These are phyloP conservation scores for Drepana falcataria DNA, from an alignment of 2,888 invertebrate genomes.

Conservation along the genomic window DNA sequence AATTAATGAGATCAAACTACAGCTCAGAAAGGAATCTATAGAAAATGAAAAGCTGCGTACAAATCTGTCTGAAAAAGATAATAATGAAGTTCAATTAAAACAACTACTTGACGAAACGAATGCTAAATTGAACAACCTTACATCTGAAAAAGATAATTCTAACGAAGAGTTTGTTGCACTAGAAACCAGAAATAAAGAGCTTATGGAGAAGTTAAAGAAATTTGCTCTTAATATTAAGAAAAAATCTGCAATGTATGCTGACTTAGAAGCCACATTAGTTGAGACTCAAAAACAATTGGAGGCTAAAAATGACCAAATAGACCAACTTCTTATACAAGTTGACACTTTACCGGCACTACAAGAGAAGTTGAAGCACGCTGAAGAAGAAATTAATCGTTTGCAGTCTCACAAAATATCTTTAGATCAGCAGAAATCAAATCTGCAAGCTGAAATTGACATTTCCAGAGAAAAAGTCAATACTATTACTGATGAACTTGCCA, in stretches of 20 bases:
- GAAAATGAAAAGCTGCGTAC: slow-evolving; percentile 81
- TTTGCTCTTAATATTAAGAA: slow-evolving; percentile 87
- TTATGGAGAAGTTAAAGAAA: slow-evolving; percentile 88
- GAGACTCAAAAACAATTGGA: slow-evolving; percentile 53
- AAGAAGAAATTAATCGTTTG: slow-evolving; percentile 55
- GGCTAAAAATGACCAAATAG: slow-evolving; percentile 46
- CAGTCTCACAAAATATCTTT: slow-evolving; percentile 42
- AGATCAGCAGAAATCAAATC: slow-evolving; percentile 45
- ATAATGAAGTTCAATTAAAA: slow-evolving; percentile 61
- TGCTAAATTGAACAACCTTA: slow-evolving; percentile 51
- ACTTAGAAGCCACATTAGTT: slow-evolving; percentile 78
- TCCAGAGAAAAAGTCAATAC: slow-evolving; percentile 34
- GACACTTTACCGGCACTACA: slow-evolving; percentile 55
- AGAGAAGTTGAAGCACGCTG: slow-evolving; percentile 58
- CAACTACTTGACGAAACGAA: slow-evolving; percentile 64
- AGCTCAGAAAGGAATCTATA: slow-evolving; percentile 79
- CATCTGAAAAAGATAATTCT: slow-evolving; percentile 61
- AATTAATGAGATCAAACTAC: slow-evolving; percentile 73
- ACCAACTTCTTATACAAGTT: slow-evolving; percentile 51
- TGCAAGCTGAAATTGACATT: slow-evolving; percentile 38
- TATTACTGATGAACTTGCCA: slow-evolving; percentile 39
- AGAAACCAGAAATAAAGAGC: slow-evolving; percentile 82
- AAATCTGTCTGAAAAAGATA: slow-evolving; percentile 75
- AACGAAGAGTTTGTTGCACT: slow-evolving; percentile 52
- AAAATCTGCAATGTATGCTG: slow-evolving; percentile 81